phyloP scores from a whole-genome alignment of 2,113 vertebrate genomes.

The Scartelaos histophorus region DNA sequence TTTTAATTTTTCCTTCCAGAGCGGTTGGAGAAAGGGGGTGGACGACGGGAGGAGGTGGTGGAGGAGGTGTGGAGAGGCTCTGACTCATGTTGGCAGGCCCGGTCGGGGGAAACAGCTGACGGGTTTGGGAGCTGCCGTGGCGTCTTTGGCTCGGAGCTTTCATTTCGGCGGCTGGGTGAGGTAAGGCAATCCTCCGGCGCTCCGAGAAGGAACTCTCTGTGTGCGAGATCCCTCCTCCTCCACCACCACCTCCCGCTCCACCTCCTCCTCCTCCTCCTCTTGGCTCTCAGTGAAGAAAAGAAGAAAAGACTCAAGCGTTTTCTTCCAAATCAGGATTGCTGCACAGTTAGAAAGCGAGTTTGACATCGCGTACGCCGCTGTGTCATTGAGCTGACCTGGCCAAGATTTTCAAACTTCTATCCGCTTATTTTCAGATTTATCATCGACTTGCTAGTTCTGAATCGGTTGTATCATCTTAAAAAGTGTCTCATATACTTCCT shows the following conservation, averaged over 20 bases:
- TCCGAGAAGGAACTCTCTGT: slow-evolving; percentile 27
- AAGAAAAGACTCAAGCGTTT: too few relatives aligned
- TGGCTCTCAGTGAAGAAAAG: too few relatives aligned
- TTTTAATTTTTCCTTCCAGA: background rate
- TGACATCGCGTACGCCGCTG: slow-evolving; percentile 18
- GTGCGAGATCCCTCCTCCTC: slow-evolving; percentile 7
- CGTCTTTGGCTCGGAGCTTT: slow-evolving; percentile 68
- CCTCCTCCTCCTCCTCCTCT: slow-evolving; percentile 33
- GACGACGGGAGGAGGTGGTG: slow-evolving; percentile 2
- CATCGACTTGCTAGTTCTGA: too few relatives aligned
- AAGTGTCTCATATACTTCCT: too few relatives aligned
- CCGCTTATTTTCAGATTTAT: too few relatives aligned
- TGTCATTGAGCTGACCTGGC: too few relatives aligned
- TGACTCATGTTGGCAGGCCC: slow-evolving; percentile 66
- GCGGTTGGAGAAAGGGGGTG: slow-evolving; percentile 5
- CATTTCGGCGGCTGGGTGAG: slow-evolving; percentile 63
- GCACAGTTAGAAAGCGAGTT: too few relatives aligned
- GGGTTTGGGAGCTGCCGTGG: slow-evolving; percentile 55
- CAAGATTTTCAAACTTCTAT: too few relatives aligned
- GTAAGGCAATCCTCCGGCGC: slow-evolving; percentile 62
- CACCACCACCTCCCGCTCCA: slow-evolving; percentile 35
- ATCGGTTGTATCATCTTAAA: too few relatives aligned
- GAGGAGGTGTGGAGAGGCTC: slow-evolving; percentile 25
- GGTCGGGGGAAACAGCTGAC: slow-evolving; percentile 74
- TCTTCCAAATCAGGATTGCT: too few relatives aligned